phyloP scores from a whole-genome alignment of 2,113 vertebrate species.

The Butorides virescens region DNA sequence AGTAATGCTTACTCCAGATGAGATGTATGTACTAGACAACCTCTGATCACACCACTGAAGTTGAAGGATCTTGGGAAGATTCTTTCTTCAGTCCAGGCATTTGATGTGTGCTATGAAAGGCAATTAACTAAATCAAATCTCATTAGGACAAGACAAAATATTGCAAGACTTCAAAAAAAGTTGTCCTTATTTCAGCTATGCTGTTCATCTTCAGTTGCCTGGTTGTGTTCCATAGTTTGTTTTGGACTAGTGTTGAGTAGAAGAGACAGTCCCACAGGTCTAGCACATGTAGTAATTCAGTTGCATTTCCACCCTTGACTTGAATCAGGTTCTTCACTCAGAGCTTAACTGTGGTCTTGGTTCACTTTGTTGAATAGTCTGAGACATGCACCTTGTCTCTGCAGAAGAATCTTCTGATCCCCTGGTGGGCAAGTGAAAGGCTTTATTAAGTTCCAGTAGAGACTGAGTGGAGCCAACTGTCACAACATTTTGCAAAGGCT shows the following conservation, averaged over 20 bases:
- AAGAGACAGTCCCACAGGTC: background rate
- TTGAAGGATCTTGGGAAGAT: background rate
- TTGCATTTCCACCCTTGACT: background rate
- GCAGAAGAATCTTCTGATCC: background rate
- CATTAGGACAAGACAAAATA: background rate
- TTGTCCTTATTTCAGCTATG: background rate
- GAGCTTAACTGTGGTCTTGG: background rate
- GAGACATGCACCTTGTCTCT: background rate
- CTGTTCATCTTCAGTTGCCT: background rate
- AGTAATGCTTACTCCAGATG: background rate
- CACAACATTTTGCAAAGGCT: background rate
- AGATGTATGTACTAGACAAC: background rate
- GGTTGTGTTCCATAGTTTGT: background rate
- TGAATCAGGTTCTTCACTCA: background rate
- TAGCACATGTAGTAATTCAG: background rate
- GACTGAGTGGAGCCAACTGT: background rate
- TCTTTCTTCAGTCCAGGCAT: background rate
- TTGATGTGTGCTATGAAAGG: background rate
- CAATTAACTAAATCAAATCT: background rate
- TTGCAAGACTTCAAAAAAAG: background rate
- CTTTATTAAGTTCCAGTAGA: background rate
- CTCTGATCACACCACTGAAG: background rate
- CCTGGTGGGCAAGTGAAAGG: background rate
- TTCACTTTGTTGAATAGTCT: background rate
- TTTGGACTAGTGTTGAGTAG: background rate